phyloP scores from a whole-genome alignment of 2,113 vertebrate genomes.

The Cairina moschata region DNA sequence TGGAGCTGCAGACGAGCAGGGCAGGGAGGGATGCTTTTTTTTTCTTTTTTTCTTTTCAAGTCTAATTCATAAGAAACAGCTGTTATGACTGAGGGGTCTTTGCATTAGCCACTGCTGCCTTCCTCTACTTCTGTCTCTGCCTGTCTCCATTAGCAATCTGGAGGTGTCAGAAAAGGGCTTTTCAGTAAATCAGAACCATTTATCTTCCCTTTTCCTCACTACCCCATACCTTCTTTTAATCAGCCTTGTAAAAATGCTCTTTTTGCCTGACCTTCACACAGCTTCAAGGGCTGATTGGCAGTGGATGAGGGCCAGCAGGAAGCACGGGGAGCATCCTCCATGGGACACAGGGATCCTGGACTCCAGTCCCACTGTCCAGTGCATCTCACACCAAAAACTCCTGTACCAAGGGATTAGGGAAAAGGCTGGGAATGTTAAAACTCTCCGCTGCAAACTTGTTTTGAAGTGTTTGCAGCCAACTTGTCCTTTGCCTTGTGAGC shows the following conservation, averaged over 20 bases:
- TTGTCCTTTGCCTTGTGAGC: not conserved
- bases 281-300: not conserved
- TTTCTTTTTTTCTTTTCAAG: not conserved
- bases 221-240: not conserved
- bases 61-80: not conserved
- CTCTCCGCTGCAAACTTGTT: not conserved
- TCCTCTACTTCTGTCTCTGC: not conserved
- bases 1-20: not conserved
- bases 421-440: not conserved
- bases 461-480: not conserved
- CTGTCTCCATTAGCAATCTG: not conserved
- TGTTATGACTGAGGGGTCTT: not conserved
- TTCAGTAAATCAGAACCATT: not conserved
- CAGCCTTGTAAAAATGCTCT: not conserved
- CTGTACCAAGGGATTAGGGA: conserved; percentile 38
- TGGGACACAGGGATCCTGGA: fast-evolving
- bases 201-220: not conserved
- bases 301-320: fast-evolving
- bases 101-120: not conserved
- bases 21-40: not conserved
- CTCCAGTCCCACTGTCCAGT: not conserved
- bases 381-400: conserved; percentile 1
- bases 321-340: not conserved
- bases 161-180: not conserved
- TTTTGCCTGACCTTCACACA: not conserved